Evolutionary conservation across 64 coral and sea anemone species (phyloP).

Genomic region (Actinia equina): DNA sequence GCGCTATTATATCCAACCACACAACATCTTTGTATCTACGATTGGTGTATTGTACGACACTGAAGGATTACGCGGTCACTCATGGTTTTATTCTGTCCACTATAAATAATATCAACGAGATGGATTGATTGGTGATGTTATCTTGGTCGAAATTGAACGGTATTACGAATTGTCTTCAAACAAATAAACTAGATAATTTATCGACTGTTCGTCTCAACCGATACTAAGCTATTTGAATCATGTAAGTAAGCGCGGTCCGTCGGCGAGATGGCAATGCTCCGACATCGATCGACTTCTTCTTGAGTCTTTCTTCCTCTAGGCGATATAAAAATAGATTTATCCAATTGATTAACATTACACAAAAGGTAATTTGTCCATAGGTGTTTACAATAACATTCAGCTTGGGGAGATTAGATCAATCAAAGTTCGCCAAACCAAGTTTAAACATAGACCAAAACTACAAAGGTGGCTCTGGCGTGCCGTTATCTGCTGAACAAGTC

Average conservation of each 20-base stretch:
- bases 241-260: no score
- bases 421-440: background rate
- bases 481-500: background rate
- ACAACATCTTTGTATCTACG: background rate
- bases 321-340: constrained; percentile 6
- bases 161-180: background rate
- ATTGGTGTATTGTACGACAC: background rate
- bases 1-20: background rate
- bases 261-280: no score
- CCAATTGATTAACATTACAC: background rate
- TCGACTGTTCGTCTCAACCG: background rate
- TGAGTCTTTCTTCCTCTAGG: background rate
- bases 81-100: background rate
- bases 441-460: background rate
- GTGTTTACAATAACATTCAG: constrained; percentile 8
- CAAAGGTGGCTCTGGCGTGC: background rate
- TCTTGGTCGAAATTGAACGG: background rate
- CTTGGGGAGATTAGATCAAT: background rate
- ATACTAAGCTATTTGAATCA: background rate
- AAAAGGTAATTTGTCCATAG: background rate
- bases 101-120: background rate
- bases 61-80: background rate
- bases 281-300: background rate
- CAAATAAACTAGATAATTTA: background rate
- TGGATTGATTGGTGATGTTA: background rate